Evolutionary conservation across 2,797 vertebrate genomes (phyloP).

Genomic region (Helicolenus hilgendorfi): DNA sequence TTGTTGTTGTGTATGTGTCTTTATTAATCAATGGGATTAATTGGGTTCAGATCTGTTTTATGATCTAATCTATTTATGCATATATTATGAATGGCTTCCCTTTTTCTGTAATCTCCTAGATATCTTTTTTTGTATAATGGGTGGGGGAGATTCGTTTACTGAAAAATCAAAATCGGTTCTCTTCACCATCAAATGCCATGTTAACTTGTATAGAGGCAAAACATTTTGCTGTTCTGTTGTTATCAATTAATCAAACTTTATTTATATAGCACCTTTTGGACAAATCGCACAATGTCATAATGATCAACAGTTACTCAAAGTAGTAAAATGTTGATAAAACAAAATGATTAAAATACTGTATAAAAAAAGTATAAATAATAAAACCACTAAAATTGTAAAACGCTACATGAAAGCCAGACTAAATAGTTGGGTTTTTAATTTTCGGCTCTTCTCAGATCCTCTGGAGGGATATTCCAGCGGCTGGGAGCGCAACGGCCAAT

Average conservation of each 20-base stretch:
- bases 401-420: no score
- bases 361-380: no score
- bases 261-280: no score
- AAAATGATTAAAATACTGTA: no score
- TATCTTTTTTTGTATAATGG: neutral
- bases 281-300: no score
- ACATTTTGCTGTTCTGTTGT: neutral
- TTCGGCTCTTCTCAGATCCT: no score
- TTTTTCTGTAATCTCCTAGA: neutral
- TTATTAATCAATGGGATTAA: neutral
- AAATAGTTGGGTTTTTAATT: no score
- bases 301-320: no score
- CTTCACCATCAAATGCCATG: neutral
- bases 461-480: no score
- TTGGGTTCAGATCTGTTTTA: neutral
- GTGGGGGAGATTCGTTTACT: neutral
- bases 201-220: neutral
- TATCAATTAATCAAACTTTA: no score
- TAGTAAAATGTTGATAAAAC: no score
- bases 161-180: neutral
- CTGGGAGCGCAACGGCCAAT: fast-evolving
- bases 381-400: no score
- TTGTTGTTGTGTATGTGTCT: neutral
- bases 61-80: neutral
- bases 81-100: neutral